Evolutionary conservation across 2,113 vertebrate species (phyloP), one percentile per base, ranked within the genome.

Genomic region (Brachirus orientalis): DNA sequence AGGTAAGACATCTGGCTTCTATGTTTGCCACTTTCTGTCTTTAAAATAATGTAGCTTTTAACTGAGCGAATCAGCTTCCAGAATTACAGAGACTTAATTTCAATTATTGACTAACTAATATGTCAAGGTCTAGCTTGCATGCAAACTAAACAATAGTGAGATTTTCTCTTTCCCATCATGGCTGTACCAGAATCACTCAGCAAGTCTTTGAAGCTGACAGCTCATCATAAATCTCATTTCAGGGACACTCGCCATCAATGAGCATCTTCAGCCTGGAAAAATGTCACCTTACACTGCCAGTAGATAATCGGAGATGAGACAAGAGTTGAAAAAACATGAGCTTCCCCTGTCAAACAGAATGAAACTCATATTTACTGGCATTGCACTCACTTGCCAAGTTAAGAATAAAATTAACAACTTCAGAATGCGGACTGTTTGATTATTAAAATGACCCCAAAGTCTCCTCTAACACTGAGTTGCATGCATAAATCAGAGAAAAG

Each of bases 171-270:
- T 40, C 45, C 48, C 45, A 20, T 72, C 41, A 64, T 43, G 35
- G 7, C 43, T 47, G 41, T 51, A 78, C 64, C 52, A 38, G 60
- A 64, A 56, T 75, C 69, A 38, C 40, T 71, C 51, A 40, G 62
- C 17, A 60, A 63, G 70, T 81, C 71, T 83, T 69, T 79, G 67
- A 78, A 78, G 80, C 18, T 75, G 80, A 84, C 79, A 83, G 61
- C 60, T 54, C 73, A 75, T 88, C 84, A 86, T 79, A 86, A 83
- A 90, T 87, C 81, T 88, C 77, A 87, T 89, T 86, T 88, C 84
- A 84, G 76, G 55, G 72, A 78, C 84, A 62, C 58, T 84, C 45
- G 47, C 58, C 53, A 44, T 77, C 72, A 79, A 86, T 67, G 78
- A 86, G 63, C 76, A 80, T 87, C 82, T 72, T 74, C 50, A 48